Conservation (phyloP, 2,888 invertebrate species). For the Chrysolina oricalcia region DNA sequence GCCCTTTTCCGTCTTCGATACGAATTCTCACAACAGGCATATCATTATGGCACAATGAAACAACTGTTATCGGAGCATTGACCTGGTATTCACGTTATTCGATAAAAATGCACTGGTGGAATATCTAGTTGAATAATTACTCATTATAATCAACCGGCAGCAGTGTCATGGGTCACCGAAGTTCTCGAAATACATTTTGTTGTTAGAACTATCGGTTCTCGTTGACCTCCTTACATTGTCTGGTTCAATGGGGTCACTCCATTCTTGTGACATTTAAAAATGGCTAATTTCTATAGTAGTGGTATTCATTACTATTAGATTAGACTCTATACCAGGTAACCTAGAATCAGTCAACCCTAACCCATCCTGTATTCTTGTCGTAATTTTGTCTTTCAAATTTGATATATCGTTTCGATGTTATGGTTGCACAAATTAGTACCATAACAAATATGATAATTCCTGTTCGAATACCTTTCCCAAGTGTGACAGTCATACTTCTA, state of each 20-base stretch:
- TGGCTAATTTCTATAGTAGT: not conserved
- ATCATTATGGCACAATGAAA: not conserved
- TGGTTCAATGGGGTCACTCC: not conserved
- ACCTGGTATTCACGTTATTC: not conserved
- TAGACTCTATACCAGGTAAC: too few relatives aligned
- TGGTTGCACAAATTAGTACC: too few relatives aligned
- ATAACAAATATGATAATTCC: too few relatives aligned
- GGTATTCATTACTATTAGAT: too few relatives aligned
- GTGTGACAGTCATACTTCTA: too few relatives aligned
- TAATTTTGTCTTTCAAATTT: too few relatives aligned
- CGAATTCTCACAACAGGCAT: not conserved
- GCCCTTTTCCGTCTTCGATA: not conserved
- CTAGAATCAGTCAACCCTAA: too few relatives aligned
- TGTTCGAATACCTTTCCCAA: too few relatives aligned
- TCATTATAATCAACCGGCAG: not conserved
- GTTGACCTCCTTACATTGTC: not conserved
- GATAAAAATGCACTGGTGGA: slow-evolving; percentile 14
- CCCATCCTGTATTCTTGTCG: too few relatives aligned
- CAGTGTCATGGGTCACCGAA: not conserved
- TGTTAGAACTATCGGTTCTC: not conserved
- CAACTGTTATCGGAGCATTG: slow-evolving; percentile 5
- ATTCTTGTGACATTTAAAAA: not conserved
- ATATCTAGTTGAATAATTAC: slow-evolving; percentile 8
- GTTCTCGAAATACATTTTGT: slow-evolving; percentile 15
- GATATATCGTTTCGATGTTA: too few relatives aligned